Conservation (phyloP, 2,797 vertebrate species). For the Leptatherina wallacei region DNA sequence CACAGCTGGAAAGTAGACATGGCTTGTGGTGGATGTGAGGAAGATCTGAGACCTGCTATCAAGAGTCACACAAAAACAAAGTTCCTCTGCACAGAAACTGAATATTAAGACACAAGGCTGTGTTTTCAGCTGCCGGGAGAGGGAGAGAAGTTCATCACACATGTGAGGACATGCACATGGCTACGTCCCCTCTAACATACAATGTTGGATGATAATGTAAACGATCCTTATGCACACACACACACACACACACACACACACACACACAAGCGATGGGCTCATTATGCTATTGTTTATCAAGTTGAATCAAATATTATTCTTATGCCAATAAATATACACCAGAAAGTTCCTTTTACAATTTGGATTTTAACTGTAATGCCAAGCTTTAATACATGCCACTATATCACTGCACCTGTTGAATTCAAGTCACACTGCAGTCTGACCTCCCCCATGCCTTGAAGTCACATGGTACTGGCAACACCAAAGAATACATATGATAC, state of each 20-base stretch:
- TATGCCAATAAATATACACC: neutral
- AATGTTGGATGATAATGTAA: slow-evolving; percentile 4
- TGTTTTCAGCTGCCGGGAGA: slow-evolving; percentile 12
- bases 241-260: neutral
- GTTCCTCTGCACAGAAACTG: neutral
- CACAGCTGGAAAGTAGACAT: slow-evolving; percentile 27
- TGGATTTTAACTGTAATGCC: neutral
- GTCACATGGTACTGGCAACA: slow-evolving; percentile 44
- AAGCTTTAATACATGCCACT: neutral
- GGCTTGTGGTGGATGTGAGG: slow-evolving; percentile 12
- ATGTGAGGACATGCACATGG: neutral
- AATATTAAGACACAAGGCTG: slow-evolving; percentile 8
- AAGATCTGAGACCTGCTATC: slow-evolving; percentile 19
- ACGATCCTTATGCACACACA: neutral
- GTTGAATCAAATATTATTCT: neutral
- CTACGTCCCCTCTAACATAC: neutral
- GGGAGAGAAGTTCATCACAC: slow-evolving; percentile 1
- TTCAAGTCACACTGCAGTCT: slow-evolving; percentile 7
- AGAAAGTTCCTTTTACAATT: neutral
- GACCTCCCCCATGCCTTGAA: slow-evolving; percentile 1
- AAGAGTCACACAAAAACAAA: slow-evolving; percentile 13
- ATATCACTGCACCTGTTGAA: slow-evolving; percentile 43
- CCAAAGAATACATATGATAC: slow-evolving; percentile 57
- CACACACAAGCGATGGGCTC: neutral
- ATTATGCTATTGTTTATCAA: neutral